Conservation (phyloP, 1,140 invertebrate species). For the Helicoverpa zea region DNA sequence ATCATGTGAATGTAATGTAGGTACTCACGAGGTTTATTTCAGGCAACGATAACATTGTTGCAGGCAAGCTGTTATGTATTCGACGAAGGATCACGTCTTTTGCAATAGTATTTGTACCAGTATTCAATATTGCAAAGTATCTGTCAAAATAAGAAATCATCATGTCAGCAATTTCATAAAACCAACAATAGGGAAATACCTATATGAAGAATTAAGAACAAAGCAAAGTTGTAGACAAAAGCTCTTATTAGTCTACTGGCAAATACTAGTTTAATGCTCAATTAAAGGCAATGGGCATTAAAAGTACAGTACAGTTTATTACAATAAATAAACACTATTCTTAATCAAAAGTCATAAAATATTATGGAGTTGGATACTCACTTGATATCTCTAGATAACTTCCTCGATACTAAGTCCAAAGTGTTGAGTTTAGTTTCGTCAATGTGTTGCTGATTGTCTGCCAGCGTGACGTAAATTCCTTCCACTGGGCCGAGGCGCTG, state of each 20-base stretch:
- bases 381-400: slow-evolving; percentile 38
- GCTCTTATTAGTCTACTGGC: no score
- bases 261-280: no score
- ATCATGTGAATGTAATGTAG: neutral
- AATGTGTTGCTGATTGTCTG: neutral
- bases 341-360: neutral
- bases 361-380: slow-evolving; percentile 9
- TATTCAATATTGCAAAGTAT: slow-evolving; percentile 57
- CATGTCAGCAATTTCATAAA: neutral
- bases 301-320: no score
- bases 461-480: slow-evolving; percentile 13
- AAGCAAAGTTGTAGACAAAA: no score
- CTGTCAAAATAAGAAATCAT: slow-evolving; percentile 46
- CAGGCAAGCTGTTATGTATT: slow-evolving; percentile 52
- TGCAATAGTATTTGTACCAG: slow-evolving; percentile 4
- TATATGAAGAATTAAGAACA: no score
- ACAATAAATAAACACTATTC: no score
- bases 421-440: neutral
- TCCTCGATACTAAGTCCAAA: slow-evolving; percentile 39
- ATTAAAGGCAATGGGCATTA: no score
- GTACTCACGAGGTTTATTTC: neutral
- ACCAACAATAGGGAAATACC: no score
- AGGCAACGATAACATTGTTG: slow-evolving; percentile 50
- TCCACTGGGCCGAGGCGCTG: neutral
- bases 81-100: slow-evolving; percentile 46